phyloP scores from a whole-genome alignment of 53 echinoderm and acorn worm species.

The Echinometra lucunter region DNA sequence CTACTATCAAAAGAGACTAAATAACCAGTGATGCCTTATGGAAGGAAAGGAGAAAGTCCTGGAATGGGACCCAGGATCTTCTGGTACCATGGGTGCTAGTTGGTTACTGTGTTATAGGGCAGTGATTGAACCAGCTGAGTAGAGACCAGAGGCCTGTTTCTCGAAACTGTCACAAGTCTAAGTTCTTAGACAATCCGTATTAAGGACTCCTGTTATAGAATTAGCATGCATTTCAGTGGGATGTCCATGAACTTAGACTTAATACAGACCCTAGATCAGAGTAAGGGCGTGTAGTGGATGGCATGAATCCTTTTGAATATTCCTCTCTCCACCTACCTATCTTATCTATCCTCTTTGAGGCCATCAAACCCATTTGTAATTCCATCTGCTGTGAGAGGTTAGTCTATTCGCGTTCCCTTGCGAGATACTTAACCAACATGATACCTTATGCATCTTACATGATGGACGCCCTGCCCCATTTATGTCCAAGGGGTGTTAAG shows the following conservation, averaged over 20 bases:
- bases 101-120: background rate
- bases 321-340: constrained; percentile 5
- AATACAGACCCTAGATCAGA: too few relatives aligned
- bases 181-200: too few relatives aligned
- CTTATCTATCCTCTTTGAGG: background rate
- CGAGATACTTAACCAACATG: background rate
- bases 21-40: too few relatives aligned
- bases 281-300: background rate
- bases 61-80: background rate
- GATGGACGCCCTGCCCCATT: constrained; percentile 25
- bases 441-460: constrained; percentile 29
- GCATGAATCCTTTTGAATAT: background rate
- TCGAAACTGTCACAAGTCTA: too few relatives aligned
- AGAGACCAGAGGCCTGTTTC: background rate
- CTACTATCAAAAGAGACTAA: too few relatives aligned
- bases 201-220: too few relatives aligned
- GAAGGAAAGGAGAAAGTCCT: background rate
- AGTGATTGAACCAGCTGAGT: background rate
- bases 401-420: background rate
- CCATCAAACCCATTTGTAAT: constrained; percentile 46
- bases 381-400: background rate
- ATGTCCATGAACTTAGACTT: too few relatives aligned
- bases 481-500: background rate
- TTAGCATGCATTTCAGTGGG: too few relatives aligned
- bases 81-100: too few relatives aligned